phyloP scores from a whole-genome alignment of 2,888 invertebrate species.

The Zelleria hepariella region DNA sequence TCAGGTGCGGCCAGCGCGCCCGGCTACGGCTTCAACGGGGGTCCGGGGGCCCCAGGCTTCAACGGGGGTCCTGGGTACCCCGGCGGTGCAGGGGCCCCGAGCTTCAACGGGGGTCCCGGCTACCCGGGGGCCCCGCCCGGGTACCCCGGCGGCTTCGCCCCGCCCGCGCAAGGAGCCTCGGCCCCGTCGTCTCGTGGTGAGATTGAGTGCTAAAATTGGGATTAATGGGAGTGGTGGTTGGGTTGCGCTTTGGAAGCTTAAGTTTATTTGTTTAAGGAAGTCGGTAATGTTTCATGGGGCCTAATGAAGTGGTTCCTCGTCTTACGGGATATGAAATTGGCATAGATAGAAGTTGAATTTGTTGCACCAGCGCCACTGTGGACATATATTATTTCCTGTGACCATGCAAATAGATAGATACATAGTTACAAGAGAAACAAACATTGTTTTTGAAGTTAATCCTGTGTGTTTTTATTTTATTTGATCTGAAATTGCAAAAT shows the following conservation, averaged over 20 bases:
- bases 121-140: neutral
- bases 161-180: neutral
- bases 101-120: slow-evolving; percentile 16
- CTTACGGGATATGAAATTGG: too few relatives aligned
- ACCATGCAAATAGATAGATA: too few relatives aligned
- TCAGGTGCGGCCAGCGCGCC: slow-evolving; percentile 20
- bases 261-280: neutral
- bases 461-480: neutral
- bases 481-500: neutral
- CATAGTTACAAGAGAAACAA: too few relatives aligned
- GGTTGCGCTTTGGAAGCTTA: neutral
- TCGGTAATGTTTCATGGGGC: too few relatives aligned
- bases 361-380: too few relatives aligned
- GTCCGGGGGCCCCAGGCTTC: slow-evolving; percentile 36
- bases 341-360: too few relatives aligned
- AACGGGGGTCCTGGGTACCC: slow-evolving; percentile 22
- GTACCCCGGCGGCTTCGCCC: neutral
- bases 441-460: too few relatives aligned
- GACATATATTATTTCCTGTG: too few relatives aligned
- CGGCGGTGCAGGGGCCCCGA: slow-evolving; percentile 19
- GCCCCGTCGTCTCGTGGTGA: neutral
- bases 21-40: slow-evolving; percentile 28
- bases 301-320: too few relatives aligned
- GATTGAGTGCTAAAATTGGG: neutral
- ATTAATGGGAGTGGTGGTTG: neutral